Evolutionary conservation across 2,797 vertebrate genomes (phyloP), one percentile per base, ranked within the genome.

Genomic region (Oreortyx pictus): DNA sequence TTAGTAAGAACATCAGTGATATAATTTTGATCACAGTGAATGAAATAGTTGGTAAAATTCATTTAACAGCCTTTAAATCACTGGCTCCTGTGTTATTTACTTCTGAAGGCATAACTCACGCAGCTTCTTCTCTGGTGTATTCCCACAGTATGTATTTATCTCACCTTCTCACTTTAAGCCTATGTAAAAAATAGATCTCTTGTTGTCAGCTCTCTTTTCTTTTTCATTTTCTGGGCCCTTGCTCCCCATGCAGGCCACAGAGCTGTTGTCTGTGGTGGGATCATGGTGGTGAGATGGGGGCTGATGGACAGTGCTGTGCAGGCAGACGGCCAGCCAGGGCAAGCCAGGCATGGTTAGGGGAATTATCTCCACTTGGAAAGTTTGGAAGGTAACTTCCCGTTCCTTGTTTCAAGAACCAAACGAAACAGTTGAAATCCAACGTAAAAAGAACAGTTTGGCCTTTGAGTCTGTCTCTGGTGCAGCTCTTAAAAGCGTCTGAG

Each of bases 41-140:
- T 82, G 73, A 94, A 94, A 92, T 94, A 95, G 77, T 91, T 74
- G 71, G 75, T 76, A 92, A 94, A 94, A 92, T 91, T 91, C 61
- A 88, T 84, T 95, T 96, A 95, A 91, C 88, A 92, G 67, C 80
- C 71, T 83, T 96, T 95, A 95, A 95, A 96, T 94, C 95, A 91
- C 87, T 74, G 22, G 49, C 57, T 92, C 16, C 82, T 41, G 49
- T 46, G 79, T 95, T 96, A 93, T 88, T 93, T 90, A 93, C 84
- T 90, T 89, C 76, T 73, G 66, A 91, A 94, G 86, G 52, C 80
- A 82, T 89, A 95, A 91, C 76, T 92, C 93, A 86, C 70, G 23
- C 20, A 54, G 77, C 57, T 89, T 89, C 82, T 88, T 64, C 66
- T 91, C 93, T 83, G 86, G 72, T 74, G 47, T 89, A 89, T 93